These are phyloP conservation scores for Drosophila antonietae DNA, from an alignment of 2,888 invertebrate genomes.

Conservation along the genomic window DNA sequence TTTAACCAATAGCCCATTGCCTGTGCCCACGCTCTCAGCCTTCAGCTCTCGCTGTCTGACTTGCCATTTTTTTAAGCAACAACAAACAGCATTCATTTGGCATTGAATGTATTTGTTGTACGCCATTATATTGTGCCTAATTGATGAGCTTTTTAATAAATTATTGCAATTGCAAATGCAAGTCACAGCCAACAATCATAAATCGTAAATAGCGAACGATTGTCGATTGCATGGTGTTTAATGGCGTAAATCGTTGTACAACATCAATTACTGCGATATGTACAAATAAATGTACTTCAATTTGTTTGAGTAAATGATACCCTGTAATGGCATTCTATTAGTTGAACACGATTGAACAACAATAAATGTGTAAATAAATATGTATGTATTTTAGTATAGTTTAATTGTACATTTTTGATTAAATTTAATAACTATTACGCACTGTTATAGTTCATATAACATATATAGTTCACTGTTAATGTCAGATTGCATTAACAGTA, in stretches of 20 bases:
- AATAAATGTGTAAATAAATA: no score
- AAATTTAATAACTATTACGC: no score
- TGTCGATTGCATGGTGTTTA: constrained; percentile 12
- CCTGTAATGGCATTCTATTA: neutral
- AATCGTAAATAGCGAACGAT: constrained; percentile 39
- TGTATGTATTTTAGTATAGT: neutral
- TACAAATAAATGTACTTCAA: no score
- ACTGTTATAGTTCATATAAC: no score
- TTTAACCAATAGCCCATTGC: constrained; percentile 7
- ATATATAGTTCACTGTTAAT: no score
- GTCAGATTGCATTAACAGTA: no score
- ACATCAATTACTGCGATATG: constrained; percentile 24
- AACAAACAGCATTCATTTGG: constrained; percentile 3
- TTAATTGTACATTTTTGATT: no score
- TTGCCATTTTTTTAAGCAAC: constrained; percentile 28
- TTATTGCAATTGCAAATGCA: constrained; percentile 56
- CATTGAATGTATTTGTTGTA: constrained; percentile 44
- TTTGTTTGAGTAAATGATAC: neutral
- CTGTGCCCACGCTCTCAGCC: neutral
- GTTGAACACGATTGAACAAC: no score
- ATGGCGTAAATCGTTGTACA: constrained; percentile 27
- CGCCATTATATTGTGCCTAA: constrained; percentile 43
- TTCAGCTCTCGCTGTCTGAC: constrained; percentile 6
- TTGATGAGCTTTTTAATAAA: constrained; percentile 69
- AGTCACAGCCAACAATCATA: constrained; percentile 53